A percentile compares a stretch with the other conserved stretches of the same genome.
phyloP scores from a whole-genome alignment of 2,888 invertebrate species.

The Pyrochroa serraticornis region DNA sequence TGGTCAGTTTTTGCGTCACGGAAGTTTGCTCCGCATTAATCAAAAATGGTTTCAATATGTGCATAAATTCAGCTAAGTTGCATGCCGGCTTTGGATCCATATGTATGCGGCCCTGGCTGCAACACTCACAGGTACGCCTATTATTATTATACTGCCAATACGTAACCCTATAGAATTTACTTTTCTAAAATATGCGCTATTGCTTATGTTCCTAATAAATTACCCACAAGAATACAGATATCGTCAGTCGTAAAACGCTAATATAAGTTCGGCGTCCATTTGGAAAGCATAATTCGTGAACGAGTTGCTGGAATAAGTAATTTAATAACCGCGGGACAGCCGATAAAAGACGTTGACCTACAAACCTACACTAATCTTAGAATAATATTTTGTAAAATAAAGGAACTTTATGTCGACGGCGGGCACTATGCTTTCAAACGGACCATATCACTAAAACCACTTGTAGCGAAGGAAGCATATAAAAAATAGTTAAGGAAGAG shows the following conservation, averaged over 20 bases:
- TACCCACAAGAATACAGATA: constrained; percentile 26
- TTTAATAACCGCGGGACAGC: constrained; percentile 1
- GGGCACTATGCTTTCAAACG: constrained; percentile 18
- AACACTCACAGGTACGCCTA: constrained; percentile 20
- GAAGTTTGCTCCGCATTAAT: not conserved
- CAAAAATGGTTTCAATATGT: constrained; percentile 22
- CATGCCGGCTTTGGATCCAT: constrained; percentile 25
- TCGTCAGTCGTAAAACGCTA: constrained; percentile 28
- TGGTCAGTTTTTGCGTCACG: not conserved
- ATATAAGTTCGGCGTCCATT: constrained; percentile 23
- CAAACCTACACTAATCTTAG: constrained; percentile 6
- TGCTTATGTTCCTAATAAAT: constrained; percentile 23
- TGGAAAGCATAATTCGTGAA: constrained; percentile 17
- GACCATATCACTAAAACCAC: constrained; percentile 39
- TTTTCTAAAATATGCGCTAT: constrained; percentile 22
- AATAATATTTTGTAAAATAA: not conserved
- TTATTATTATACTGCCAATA: constrained; percentile 28
- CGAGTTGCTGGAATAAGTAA: constrained; percentile 7
- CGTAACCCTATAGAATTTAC: constrained; percentile 5
- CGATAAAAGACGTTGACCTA: constrained; percentile 17
- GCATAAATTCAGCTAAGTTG: constrained; percentile 27
- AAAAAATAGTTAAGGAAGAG: constrained; percentile 44
- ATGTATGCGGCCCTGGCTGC: constrained; percentile 21
- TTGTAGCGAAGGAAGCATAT: constrained; percentile 47
- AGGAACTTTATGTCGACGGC: constrained; percentile 3